phyloP scores from a whole-genome alignment of 1,140 invertebrate genomes.

The Brachionus koreanus region DNA sequence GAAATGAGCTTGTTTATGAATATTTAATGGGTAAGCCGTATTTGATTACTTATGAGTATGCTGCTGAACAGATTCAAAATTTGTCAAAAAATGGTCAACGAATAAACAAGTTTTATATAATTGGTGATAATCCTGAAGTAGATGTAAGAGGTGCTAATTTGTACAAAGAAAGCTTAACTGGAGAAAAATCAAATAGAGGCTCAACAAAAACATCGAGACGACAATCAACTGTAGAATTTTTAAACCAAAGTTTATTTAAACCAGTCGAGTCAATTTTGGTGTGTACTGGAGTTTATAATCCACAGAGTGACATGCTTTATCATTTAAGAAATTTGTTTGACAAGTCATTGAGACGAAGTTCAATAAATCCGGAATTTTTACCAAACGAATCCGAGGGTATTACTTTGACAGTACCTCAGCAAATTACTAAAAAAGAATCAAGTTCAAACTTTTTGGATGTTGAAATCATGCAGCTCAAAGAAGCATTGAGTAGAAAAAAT shows the following conservation, averaged over 20 bases:
- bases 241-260: slow-evolving; percentile 7
- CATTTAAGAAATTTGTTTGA: slow-evolving; percentile 34
- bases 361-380: neutral
- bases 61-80: slow-evolving; percentile 51
- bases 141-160: slow-evolving; percentile 71
- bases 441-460: slow-evolving; percentile 22
- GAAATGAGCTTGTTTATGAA: slow-evolving; percentile 54
- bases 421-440: neutral
- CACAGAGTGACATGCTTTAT: slow-evolving; percentile 22
- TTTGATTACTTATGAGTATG: slow-evolving; percentile 59
- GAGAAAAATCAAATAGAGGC: slow-evolving; percentile 46
- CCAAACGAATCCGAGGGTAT: neutral
- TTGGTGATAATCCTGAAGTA: slow-evolving; percentile 68
- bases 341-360: neutral
- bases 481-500: slow-evolving; percentile 30
- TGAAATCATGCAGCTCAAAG: neutral
- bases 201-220: slow-evolving; percentile 45
- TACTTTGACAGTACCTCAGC: neutral
- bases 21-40: slow-evolving; percentile 58
- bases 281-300: slow-evolving; percentile 55
- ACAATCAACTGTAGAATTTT: slow-evolving; percentile 45
- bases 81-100: slow-evolving; percentile 48
- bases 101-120: slow-evolving; percentile 55
- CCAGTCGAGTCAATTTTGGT: slow-evolving; percentile 57
- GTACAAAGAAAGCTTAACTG: slow-evolving; percentile 66